phyloP scores from a whole-genome alignment of 2,113 vertebrate species.

The Orycteropus afer region DNA sequence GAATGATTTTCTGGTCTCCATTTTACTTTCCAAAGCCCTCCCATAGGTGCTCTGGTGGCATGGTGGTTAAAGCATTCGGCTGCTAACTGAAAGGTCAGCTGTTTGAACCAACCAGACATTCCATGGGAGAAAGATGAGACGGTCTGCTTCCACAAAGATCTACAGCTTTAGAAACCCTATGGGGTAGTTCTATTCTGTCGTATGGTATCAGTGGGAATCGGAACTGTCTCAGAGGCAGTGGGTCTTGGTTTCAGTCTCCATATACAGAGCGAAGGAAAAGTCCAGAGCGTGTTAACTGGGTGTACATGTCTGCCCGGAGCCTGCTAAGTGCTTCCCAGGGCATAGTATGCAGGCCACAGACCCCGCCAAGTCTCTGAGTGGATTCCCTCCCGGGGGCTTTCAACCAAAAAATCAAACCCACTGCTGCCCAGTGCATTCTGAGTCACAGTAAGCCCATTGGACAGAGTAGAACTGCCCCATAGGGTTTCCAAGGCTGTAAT shows the following conservation, averaged over 20 bases:
- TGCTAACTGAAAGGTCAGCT: too few relatives aligned
- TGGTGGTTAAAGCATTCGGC: too few relatives aligned
- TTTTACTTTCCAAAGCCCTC: background rate
- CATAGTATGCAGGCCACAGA: accelerated
- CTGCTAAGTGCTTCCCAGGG: background rate
- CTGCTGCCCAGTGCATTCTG: background rate
- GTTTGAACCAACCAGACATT: too few relatives aligned
- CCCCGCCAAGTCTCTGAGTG: background rate
- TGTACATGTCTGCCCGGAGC: background rate
- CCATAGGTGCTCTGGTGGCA: too few relatives aligned
- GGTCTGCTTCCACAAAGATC: too few relatives aligned
- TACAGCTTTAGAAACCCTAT: too few relatives aligned
- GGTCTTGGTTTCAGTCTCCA: too few relatives aligned
- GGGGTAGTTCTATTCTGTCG: too few relatives aligned
- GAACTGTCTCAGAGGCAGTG: too few relatives aligned
- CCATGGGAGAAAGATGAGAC: too few relatives aligned
- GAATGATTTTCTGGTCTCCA: background rate
- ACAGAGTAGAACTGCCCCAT: background rate
- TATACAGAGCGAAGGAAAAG: accelerated
- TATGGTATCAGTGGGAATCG: too few relatives aligned
- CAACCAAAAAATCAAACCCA: background rate
- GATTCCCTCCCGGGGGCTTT: background rate
- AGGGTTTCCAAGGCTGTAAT: background rate
- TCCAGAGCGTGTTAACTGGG: accelerated
- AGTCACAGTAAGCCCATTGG: background rate